phyloP scores from a whole-genome alignment of 2,797 vertebrate species.

The Falco concolor region DNA sequence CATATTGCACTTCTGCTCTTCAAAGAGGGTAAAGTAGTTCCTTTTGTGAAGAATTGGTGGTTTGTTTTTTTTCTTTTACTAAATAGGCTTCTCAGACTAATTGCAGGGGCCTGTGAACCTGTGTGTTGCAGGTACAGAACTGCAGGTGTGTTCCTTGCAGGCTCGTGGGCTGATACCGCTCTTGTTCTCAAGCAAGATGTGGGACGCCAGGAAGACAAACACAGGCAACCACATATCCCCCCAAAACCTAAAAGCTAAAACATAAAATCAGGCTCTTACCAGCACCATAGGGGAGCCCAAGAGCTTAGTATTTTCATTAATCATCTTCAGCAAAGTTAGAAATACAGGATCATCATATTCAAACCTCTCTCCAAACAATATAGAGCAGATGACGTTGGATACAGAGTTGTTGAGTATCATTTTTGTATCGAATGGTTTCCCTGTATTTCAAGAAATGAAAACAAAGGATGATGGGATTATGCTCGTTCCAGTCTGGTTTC shows the following conservation, averaged over 20 bases:
- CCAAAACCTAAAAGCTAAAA: neutral
- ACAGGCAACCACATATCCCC: accelerated
- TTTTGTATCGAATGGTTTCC: slow-evolving; percentile 56
- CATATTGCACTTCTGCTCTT: neutral
- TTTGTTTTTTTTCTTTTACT: neutral
- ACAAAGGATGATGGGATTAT: neutral
- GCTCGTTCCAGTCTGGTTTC: neutral
- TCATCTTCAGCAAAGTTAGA: slow-evolving; percentile 46
- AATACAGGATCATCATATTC: slow-evolving; percentile 67
- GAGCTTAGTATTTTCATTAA: slow-evolving; percentile 66
- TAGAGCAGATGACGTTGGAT: slow-evolving; percentile 69
- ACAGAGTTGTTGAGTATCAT: slow-evolving; percentile 64
- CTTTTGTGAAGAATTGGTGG: neutral
- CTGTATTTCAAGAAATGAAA: slow-evolving; percentile 35
- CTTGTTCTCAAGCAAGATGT: neutral
- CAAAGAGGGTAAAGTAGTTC: neutral
- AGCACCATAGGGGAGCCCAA: slow-evolving; percentile 55
- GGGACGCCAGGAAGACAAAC: neutral
- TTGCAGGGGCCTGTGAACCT: neutral
- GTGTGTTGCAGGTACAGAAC: neutral
- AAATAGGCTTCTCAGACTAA: neutral
- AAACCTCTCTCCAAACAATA: slow-evolving; percentile 72
- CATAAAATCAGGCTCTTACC: slow-evolving; percentile 44
- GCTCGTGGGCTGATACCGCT: neutral
- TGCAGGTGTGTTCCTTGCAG: neutral